A percentile compares a stretch with the other conserved stretches of the same genome.
phyloP scores from a whole-genome alignment of 2,888 invertebrate species.

The Ormyrus thymus region DNA sequence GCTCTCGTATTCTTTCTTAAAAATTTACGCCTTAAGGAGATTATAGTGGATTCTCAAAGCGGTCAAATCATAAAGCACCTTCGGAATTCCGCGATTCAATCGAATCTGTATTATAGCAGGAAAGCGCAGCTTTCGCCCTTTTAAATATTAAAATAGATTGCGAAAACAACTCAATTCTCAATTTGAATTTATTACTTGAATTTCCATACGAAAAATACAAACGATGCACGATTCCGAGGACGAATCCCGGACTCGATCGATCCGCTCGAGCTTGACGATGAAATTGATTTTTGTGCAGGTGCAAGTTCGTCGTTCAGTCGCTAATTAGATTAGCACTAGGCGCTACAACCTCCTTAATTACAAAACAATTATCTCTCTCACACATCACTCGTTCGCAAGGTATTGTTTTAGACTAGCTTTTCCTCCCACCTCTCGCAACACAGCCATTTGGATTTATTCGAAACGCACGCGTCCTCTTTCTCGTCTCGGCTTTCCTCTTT shows the following conservation, averaged over 20 bases:
- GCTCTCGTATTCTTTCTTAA: neutral
- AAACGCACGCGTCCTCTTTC: slow-evolving; percentile 10
- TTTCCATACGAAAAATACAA: too few species aligned
- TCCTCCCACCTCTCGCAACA: slow-evolving; percentile 20
- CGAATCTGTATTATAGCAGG: too few species aligned
- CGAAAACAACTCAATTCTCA: neutral
- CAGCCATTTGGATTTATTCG: slow-evolving; percentile 45
- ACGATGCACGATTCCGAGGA: too few species aligned
- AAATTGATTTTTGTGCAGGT: too few species aligned
- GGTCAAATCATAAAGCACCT: too few species aligned
- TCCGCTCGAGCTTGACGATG: too few species aligned
- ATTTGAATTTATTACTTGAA: neutral
- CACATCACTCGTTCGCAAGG: neutral
- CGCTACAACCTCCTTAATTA: slow-evolving; percentile 12
- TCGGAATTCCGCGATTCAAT: too few species aligned
- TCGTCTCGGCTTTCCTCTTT: too few species aligned
- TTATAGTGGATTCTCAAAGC: neutral
- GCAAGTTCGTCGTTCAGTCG: too few species aligned
- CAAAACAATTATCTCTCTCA: slow-evolving; percentile 4
- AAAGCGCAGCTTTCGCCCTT: too few species aligned
- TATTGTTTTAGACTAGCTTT: neutral
- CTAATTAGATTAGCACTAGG: neutral
- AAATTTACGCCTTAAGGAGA: neutral
- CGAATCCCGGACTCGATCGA: too few species aligned
- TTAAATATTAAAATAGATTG: too few species aligned